Evolutionary conservation across 2,797 vertebrate genomes (phyloP).

Genomic region (Rhynchotus rufescens): DNA sequence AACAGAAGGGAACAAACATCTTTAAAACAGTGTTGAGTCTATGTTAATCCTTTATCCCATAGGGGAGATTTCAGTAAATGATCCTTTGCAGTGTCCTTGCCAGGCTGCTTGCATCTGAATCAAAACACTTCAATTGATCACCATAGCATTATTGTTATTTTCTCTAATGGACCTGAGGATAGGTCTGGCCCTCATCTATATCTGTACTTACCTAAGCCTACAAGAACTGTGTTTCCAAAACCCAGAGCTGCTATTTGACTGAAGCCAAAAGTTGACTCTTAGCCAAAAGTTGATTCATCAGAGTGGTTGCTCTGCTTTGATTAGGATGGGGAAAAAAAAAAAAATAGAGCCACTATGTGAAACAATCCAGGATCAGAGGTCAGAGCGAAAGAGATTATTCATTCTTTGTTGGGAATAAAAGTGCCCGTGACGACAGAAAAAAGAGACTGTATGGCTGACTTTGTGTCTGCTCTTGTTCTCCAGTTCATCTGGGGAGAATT

Average conservation of each 20-base stretch:
- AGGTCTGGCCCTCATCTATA: neutral
- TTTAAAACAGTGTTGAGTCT: neutral
- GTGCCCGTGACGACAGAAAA: neutral
- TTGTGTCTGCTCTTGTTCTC: neutral
- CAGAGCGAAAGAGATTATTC: neutral
- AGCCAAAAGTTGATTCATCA: neutral
- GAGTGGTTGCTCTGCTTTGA: neutral
- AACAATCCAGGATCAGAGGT: neutral
- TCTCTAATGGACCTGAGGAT: neutral
- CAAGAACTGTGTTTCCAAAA: neutral
- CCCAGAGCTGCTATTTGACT: neutral
- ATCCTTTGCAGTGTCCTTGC: neutral
- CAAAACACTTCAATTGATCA: conserved; percentile 29
- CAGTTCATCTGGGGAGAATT: neutral
- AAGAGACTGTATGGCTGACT: neutral
- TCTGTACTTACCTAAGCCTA: neutral
- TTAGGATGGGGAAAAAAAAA: neutral
- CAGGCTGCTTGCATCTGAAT: neutral
- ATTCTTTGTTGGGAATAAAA: neutral
- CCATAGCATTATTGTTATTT: neutral
- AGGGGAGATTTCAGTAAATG: neutral
- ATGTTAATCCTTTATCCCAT: neutral
- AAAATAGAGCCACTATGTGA: neutral
- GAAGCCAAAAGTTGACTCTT: neutral
- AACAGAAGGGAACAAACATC: neutral